phyloP scores from a whole-genome alignment of 2,888 invertebrate genomes.

The Pseudococcus viburni region DNA sequence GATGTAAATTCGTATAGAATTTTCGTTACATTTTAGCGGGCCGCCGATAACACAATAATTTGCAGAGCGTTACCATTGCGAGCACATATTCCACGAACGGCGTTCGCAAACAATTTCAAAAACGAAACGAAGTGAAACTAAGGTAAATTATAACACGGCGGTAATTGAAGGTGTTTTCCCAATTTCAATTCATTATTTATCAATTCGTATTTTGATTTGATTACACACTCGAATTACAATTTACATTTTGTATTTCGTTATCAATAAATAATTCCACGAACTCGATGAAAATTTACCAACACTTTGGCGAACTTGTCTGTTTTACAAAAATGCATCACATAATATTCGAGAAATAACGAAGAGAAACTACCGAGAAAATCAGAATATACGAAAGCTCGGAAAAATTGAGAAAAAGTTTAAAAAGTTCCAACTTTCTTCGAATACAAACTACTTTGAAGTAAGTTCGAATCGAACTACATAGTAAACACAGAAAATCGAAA shows the following conservation, averaged over 20 bases:
- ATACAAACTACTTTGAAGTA: neutral
- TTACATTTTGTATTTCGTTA: neutral
- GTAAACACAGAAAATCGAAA: neutral
- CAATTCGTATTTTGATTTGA: neutral
- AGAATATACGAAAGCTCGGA: neutral
- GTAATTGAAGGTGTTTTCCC: neutral
- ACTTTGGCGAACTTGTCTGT: neutral
- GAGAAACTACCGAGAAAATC: neutral
- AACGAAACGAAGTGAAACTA: neutral
- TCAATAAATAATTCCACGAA: neutral
- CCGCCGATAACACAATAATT: neutral
- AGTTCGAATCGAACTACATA: neutral
- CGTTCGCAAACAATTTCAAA: neutral
- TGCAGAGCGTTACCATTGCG: neutral
- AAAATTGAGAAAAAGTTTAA: neutral
- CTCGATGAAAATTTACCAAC: neutral
- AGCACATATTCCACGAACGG: neutral
- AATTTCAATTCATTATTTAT: slow-evolving; percentile 7
- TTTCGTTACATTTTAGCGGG: neutral
- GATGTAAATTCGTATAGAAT: neutral
- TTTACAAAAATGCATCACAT: neutral
- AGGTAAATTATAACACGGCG: neutral
- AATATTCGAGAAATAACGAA: neutral
- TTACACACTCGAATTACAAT: neutral
- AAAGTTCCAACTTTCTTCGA: neutral